These are phyloP conservation scores for Trinectes maculatus DNA, from an alignment of 2,113 vertebrate genomes.

Conservation along the genomic window DNA sequence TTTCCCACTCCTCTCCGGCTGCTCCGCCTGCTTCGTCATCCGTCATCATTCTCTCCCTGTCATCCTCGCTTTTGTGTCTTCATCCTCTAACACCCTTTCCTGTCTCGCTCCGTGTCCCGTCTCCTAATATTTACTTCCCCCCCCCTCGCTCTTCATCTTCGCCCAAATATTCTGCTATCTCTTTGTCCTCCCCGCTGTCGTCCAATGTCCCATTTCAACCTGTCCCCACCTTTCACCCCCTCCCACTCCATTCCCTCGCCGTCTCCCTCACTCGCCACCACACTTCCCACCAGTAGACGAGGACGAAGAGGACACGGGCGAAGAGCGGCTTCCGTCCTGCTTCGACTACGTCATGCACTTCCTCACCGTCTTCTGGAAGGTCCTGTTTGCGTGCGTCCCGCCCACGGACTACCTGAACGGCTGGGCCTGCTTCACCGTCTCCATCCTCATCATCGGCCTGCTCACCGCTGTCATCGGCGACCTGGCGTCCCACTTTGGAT, in stretches of 20 bases:
- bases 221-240: background rate
- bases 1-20: slow-evolving; percentile 25
- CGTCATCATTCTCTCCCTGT: slow-evolving; percentile 12
- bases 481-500: slow-evolving; percentile 97
- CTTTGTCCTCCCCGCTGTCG: slow-evolving; percentile 15
- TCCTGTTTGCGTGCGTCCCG: slow-evolving; percentile 96
- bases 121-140: slow-evolving; percentile 6
- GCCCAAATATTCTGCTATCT: slow-evolving; percentile 19
- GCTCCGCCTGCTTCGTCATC: slow-evolving; percentile 18
- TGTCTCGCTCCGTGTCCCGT: background rate
- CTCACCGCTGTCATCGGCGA: slow-evolving; percentile 96
- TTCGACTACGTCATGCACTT: slow-evolving; percentile 99
- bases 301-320: slow-evolving; percentile 94
- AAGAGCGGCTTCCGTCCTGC: slow-evolving; percentile 95
- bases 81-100: slow-evolving; percentile 3
- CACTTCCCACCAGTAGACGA: slow-evolving; percentile 85
- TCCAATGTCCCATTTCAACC: slow-evolving; percentile 2
- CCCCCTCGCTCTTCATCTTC: slow-evolving; percentile 25
- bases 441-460: slow-evolving; percentile 95
- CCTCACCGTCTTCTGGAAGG: slow-evolving; percentile 99
- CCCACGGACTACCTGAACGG: slow-evolving; percentile 96
- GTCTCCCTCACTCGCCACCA: background rate
- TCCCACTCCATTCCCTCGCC: too few relatives aligned
- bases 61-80: slow-evolving; percentile 8
- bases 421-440: slow-evolving; percentile 95